Conservation (phyloP, 2,888 invertebrate species). For the Cylloceria caligata region DNA sequence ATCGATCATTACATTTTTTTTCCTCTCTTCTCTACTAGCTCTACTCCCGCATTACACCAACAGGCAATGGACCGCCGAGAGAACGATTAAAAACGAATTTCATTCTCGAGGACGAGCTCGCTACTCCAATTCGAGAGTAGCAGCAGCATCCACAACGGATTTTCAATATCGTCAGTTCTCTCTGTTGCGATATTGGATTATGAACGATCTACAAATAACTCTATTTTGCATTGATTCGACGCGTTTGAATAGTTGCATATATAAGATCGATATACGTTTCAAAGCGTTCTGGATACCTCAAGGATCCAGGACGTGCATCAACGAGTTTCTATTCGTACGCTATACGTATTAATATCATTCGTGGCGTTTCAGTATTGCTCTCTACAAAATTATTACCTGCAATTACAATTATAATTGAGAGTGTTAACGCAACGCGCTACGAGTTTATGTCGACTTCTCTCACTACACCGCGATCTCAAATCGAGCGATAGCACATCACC, state of each 20-base stretch:
- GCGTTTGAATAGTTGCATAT: too few species aligned
- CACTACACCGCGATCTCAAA: too few species aligned
- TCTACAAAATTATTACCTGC: too few species aligned
- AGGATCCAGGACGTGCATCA: neutral
- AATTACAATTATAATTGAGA: too few species aligned
- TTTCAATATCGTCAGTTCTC: constrained; percentile 17
- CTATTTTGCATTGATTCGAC: neutral
- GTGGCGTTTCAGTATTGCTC: too few species aligned
- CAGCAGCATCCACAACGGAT: constrained; percentile 12
- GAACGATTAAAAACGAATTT: constrained; percentile 37
- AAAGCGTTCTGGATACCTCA: constrained; percentile 1
- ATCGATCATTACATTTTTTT: constrained; percentile 28
- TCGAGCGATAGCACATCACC: too few species aligned
- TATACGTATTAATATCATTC: too few species aligned
- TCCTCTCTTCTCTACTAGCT: neutral
- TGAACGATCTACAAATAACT: constrained; percentile 28
- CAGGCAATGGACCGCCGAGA: constrained; percentile 1
- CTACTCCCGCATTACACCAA: neutral
- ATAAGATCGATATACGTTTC: neutral
- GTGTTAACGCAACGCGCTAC: too few species aligned
- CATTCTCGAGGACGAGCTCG: constrained; percentile 27
- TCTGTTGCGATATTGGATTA: constrained; percentile 29
- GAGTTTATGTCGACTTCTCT: too few species aligned
- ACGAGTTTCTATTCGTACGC: too few species aligned
- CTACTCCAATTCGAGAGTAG: constrained; percentile 23